Evolutionary conservation across 2,888 invertebrate genomes (phyloP).

Genomic region (Nasonovia ribisnigri): DNA sequence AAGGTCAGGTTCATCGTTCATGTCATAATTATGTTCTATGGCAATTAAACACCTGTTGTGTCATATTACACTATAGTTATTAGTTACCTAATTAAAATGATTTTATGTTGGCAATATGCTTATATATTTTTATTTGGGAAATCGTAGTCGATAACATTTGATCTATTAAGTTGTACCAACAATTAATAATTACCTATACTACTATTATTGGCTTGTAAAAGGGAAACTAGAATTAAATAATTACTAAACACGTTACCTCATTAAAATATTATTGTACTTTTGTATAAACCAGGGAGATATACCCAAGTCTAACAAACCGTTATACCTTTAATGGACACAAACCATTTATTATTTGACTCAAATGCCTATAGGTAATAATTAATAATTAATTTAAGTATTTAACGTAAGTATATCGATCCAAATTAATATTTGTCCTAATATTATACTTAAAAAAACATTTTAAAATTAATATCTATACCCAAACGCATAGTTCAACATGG

Average conservation of each 20-base stretch:
- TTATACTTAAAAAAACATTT: neutral
- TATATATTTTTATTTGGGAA: neutral
- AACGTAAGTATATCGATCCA: neutral
- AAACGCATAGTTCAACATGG: neutral
- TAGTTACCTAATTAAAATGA: slow-evolving; percentile 9
- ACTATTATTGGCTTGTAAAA: neutral
- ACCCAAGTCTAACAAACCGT: neutral
- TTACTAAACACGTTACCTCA: neutral
- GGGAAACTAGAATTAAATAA: neutral
- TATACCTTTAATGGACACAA: neutral
- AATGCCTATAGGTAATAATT: neutral
- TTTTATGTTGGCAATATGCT: neutral
- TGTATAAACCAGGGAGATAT: neutral
- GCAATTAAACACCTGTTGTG: slow-evolving; percentile 29
- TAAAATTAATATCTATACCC: neutral
- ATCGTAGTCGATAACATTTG: neutral
- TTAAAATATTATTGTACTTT: neutral
- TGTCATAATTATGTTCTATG: neutral
- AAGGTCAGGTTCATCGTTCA: neutral
- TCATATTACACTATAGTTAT: neutral
- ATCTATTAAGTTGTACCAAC: neutral
- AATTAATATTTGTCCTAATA: neutral
- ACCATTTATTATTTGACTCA: neutral
- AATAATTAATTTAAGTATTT: neutral
- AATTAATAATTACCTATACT: neutral